Base-by-base conservation (phyloP, 2,113 vertebrate genomes). In the Anguilla rostrata region DNA sequence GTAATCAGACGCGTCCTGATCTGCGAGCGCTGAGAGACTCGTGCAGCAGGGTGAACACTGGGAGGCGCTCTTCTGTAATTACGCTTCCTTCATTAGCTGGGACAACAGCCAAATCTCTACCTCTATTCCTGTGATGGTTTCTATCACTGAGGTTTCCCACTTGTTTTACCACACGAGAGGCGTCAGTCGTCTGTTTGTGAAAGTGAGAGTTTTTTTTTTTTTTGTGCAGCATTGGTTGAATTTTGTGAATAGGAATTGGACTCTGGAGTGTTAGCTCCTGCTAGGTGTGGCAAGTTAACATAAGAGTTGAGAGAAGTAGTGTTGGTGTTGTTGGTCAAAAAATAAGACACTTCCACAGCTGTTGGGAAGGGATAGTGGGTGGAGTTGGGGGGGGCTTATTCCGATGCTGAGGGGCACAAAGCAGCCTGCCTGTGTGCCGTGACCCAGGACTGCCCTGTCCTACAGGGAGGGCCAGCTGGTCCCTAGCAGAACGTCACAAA, bases 1-100 rank as follows among this genome's bases (percentile, higher is more conserved):
- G 82, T 84, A 89, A 85, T 87, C 85, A 78, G 86, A 80, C 53
- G 22, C 57, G 86, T 49, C 66, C 34, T 85, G 40, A 83, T 84
- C 41, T 57, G 40, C 66, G 20, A 80, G 75, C 43, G 41, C 81
- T 53, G 66, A 81, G 82, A 85, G 57, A 84, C 29, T 82, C 7
- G 39, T 66, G n/a, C 49, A 83, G 22, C 15, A 29, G n/a, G 43
- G 41, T 46, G 49, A 83, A 34, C 49, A 63, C 83, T 83, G 79
- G 85, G 63, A 75, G 56, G 78, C 5, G 22, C 78, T 81, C 56
- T 11, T 15, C 7, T 41, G 49, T 86, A 63, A 43, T 81, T 39
- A 80, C 78, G 39, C 34, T 3, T 46, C 8, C 71, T 75, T 75
- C 29, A 75, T 75, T 75, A 75, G n/a, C 71, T 9, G 71, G 71